Evolutionary conservation across 2,888 invertebrate species (phyloP), one percentile per base, ranked within the genome.

Genomic region (Lottia scabra): DNA sequence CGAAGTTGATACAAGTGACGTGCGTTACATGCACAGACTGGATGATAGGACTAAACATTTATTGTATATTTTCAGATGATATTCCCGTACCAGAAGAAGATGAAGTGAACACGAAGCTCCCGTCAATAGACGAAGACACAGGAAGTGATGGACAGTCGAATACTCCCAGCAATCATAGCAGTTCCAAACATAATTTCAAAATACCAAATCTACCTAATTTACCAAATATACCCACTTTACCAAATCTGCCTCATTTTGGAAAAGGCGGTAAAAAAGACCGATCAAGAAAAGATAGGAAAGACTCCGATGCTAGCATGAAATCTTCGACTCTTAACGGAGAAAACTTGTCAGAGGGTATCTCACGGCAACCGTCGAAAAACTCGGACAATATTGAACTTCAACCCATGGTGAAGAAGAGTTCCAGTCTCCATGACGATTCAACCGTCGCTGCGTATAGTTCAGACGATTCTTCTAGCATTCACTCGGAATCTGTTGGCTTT

Each of bases 341-440:
- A 4, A 72, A 75, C 19, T 81, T 81, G 2, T 70, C 77, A 26
- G 78, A 82, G 19, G 70, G 76, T 0, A 75, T 79, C 68, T 80
- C 78, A 15, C 81, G 80, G 66, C 74, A 78, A n/a, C 71, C 81
- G 63, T 72, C 75, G 13, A 56, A 56, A 56, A 71, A 75, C 23
- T 78, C 81, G 19, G 84, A 84, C 69, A 78, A 68, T 13, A 69
- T 83, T 30, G 84, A 82, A 77, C 62, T 82, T 70, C 77, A 77
- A 15, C 64, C 73, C 15, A 71, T 75, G 66, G 64, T 72, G 48
- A 80, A 71, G 38, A 45, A 45, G 67, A 67, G 64, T 45, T 63
- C 48, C 15, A 46, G 72, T 65, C 19, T 69, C 13, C 38, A 68
- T 10, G 68, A 75, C 2, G 68, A 75, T n/a, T 46, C 44, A n/a